Base-by-base conservation (phyloP, 53 echinoderm and acorn worm genomes). In the Zoroaster sp. region DNA sequence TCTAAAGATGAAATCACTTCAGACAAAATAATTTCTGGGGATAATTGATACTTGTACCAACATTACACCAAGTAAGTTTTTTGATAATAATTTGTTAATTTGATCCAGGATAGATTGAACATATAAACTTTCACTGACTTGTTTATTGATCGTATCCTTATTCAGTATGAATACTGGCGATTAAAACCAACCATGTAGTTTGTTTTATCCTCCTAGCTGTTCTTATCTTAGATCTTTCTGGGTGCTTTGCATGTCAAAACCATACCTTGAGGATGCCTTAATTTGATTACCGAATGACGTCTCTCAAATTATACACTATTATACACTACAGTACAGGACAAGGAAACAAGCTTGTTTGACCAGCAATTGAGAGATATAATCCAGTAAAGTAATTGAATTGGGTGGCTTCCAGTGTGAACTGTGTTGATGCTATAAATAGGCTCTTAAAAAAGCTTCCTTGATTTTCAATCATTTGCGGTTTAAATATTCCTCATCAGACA, bases 231-330 rank as follows among this genome's bases (percentile, higher is more conserved):
- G 63, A 59, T 7, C 30, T 25, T 3, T 21, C 21, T n/a, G 28
- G 11, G 63, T 21, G 28, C 63, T 10, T 59, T 28, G 63, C 63
- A 59, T 59, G 63, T 59, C 63, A 25, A 59, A 59, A 28, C 59
- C 25, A 30, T 70, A 33, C 70, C 77, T 51, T 77, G 44, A 23
- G 77, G 77, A 77, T 32, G 14, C 36, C 31, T 38, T 77, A 47
- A 79, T 37, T 55, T 59, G 23, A 79, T 79, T 55, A 79, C 55
- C 6, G 55, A 79, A 79, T 79, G 79, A 79, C 79, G 79, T 79
- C 79, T 21, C 55, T 54, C 35, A 17, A 54, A 55, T 54, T 28
- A 54, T 21, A 55, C 73, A 40, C 30, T 21, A 11, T 4, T 14
- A 4, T 21, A 17, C 20, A 18, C 38, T 74, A 43, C 74, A 74